Conservation (phyloP, 2,113 vertebrate species). For the Crotophaga sulcirostris region DNA sequence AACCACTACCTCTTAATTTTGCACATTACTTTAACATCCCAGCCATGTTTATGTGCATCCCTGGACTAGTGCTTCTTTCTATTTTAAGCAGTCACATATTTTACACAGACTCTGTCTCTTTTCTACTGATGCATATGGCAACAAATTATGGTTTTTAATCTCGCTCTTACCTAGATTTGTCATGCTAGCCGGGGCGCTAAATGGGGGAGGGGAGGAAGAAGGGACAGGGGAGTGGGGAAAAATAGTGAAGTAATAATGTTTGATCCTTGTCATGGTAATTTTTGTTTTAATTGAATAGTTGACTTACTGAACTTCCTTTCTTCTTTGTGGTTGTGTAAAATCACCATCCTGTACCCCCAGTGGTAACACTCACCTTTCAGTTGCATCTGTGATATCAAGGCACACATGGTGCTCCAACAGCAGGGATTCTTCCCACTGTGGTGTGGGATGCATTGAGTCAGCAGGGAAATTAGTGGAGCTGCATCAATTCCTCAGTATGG, state of each 20-base stretch:
- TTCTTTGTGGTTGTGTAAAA: background rate
- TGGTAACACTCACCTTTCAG: background rate
- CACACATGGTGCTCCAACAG: rapidly evolving
- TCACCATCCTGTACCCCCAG: background rate
- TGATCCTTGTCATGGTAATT: background rate
- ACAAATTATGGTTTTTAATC: background rate
- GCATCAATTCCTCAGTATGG: background rate
- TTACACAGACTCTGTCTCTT: background rate
- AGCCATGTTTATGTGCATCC: background rate
- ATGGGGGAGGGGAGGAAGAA: background rate
- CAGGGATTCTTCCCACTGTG: background rate
- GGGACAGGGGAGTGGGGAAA: background rate
- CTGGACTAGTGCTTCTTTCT: background rate
- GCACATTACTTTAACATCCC: background rate
- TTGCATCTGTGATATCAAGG: background rate
- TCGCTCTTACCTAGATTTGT: background rate
- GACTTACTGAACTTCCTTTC: background rate
- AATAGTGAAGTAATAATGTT: background rate
- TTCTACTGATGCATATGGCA: background rate
- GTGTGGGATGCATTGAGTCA: background rate
- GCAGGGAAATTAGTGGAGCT: background rate
- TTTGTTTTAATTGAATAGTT: background rate
- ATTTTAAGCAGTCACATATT: background rate
- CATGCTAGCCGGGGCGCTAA: background rate
- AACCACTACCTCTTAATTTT: background rate